Evolutionary conservation across 2,113 vertebrate species (phyloP).

Genomic region (Calyptomena viridis): DNA sequence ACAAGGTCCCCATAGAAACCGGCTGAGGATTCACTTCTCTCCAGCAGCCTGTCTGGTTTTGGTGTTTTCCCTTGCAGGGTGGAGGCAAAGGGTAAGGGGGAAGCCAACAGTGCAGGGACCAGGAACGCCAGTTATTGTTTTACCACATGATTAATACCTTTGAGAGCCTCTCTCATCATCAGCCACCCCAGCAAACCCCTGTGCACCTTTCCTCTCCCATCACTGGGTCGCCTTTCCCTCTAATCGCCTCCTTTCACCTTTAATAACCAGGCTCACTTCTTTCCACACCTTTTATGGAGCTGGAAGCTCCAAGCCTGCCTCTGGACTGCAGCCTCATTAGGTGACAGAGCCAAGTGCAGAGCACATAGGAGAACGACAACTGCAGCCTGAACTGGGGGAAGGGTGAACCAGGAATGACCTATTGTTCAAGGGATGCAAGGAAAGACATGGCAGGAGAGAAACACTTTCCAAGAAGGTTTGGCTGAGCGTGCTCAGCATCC

Average conservation of each 20-base stretch:
- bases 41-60: accelerated
- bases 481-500: not conserved
- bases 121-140: slow-evolving; percentile 44
- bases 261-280: slow-evolving; percentile 17
- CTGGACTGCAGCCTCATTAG: not conserved
- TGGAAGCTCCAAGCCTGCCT: not conserved
- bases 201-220: not conserved
- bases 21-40: not conserved
- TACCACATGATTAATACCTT: slow-evolving; percentile 43
- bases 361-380: not conserved
- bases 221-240: not conserved
- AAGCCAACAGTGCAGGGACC: not conserved
- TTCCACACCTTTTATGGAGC: not conserved
- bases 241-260: slow-evolving; percentile 59
- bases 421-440: not conserved
- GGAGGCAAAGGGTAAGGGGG: not conserved
- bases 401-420: not conserved
- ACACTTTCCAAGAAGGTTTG: not conserved
- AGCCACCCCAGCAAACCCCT: not conserved
- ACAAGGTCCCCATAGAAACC: accelerated
- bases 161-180: not conserved
- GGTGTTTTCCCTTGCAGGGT: not conserved
- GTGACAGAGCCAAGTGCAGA: not conserved
- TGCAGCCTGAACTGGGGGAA: not conserved
- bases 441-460: not conserved